These are phyloP conservation scores for Xestia c-nigrum DNA, from an alignment of 2,888 invertebrate genomes.

Conservation along the genomic window DNA sequence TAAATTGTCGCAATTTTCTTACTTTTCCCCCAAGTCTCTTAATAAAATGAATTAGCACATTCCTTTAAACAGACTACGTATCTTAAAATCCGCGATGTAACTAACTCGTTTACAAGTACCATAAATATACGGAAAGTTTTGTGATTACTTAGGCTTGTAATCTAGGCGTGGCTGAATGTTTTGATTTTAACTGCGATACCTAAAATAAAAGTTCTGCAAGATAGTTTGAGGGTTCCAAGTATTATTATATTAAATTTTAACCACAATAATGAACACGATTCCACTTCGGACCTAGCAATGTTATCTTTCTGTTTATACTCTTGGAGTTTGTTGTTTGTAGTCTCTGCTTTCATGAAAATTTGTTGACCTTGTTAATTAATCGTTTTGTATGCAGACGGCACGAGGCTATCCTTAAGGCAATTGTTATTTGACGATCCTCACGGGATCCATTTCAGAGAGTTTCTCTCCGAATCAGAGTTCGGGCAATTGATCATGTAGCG, in stretches of 20 bases:
- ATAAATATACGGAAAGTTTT: conserved; percentile 63
- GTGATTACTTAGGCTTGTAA: conserved; percentile 56
- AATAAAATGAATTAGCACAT: conserved; percentile 52
- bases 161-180: conserved; percentile 50
- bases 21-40: conserved; percentile 11
- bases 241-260: conserved; percentile 71
- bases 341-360: conserved; percentile 81
- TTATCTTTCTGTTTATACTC: conserved; percentile 78
- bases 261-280: conserved; percentile 76
- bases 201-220: conserved; percentile 53
- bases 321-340: conserved; percentile 74
- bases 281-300: conserved; percentile 75
- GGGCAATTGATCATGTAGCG: conserved; percentile 67
- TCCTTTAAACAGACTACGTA: conserved; percentile 38
- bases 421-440: conserved; percentile 71
- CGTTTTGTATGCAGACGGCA: conserved; percentile 85
- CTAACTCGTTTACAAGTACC: conserved; percentile 56
- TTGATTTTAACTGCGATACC: conserved; percentile 47
- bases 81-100: conserved; percentile 39
- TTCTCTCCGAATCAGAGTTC: conserved; percentile 42
- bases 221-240: conserved; percentile 56
- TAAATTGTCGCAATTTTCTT: conserved; percentile 28
- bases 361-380: conserved; percentile 88
- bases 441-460: conserved; percentile 42
- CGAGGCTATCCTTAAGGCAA: conserved; percentile 71